Conservation (phyloP, 1,140 invertebrate genomes). For the Bombus huntii region DNA sequence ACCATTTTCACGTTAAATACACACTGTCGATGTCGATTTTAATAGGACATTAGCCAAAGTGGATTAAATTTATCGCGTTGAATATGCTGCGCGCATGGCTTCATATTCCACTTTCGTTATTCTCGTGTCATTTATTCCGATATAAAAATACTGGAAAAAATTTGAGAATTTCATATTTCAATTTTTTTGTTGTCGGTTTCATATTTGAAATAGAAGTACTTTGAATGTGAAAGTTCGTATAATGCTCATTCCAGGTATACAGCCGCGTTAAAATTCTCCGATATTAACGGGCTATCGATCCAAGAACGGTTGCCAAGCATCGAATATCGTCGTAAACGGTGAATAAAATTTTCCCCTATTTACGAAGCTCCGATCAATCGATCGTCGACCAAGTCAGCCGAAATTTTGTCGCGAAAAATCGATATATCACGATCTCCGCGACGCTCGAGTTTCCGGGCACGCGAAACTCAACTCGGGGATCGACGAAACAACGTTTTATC, state of each 20-base stretch:
- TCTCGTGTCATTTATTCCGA: background rate
- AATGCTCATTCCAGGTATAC: background rate
- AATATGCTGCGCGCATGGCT: background rate
- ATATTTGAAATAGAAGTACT: background rate
- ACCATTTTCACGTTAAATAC: background rate
- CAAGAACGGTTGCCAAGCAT: background rate
- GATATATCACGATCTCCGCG: conserved; percentile 27
- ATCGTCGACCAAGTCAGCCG: background rate
- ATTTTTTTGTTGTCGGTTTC: background rate
- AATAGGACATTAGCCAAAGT: background rate
- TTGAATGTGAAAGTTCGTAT: background rate
- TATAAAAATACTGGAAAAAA: background rate
- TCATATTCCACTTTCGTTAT: too few relatives aligned
- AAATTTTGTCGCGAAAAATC: conserved; percentile 4
- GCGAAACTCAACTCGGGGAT: conserved; percentile 8
- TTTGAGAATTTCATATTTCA: background rate
- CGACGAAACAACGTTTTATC: conserved; percentile 32
- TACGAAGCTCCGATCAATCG: background rate
- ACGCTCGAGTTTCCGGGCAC: background rate
- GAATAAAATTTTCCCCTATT: background rate
- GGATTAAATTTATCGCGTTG: background rate
- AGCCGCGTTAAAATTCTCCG: background rate
- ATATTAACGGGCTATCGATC: background rate
- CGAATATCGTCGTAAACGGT: background rate
- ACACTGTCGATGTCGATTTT: background rate